Conservation (phyloP, 2,888 invertebrate species). For the Psylliodes chrysocephalus region DNA sequence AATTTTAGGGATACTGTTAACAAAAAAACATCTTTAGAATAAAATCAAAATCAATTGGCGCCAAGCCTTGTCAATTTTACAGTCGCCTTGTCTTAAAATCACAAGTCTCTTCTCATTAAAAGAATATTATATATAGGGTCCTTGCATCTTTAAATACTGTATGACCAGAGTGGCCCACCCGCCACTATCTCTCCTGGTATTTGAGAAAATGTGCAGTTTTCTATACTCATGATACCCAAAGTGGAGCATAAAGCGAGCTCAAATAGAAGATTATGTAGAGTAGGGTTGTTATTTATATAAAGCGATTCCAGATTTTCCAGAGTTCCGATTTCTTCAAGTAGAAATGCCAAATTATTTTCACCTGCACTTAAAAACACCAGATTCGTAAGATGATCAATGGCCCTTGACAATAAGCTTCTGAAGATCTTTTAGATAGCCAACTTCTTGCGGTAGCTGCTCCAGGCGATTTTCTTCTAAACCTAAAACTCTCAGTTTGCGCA, state of each 20-base stretch:
- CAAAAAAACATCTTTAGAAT: conserved; percentile 1
- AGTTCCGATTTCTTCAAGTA: conserved; percentile 98
- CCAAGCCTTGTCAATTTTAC: conserved; percentile 10
- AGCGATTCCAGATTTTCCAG: conserved; percentile 95
- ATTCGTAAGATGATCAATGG: conserved; percentile 94
- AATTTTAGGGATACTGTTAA: no score
- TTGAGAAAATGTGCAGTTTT: conserved; percentile 97
- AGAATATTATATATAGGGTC: conserved; percentile 71
- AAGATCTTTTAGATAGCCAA: conserved; percentile 93
- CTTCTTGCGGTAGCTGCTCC: conserved; percentile 95
- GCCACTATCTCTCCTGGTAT: conserved; percentile 97
- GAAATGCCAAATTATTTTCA: conserved; percentile 93
- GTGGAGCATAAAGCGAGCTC: conserved; percentile 97
- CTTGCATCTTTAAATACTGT: conserved; percentile 93
- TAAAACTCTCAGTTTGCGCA: conserved; percentile 91
- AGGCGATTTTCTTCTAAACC: conserved; percentile 99
- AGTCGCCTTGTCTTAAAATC: conserved; percentile 30
- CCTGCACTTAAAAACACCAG: conserved; percentile 92
- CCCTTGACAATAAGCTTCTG: conserved; percentile 94
- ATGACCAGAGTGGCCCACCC: conserved; percentile 98
- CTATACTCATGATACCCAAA: conserved; percentile 99
- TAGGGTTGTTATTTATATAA: conserved; percentile 98
- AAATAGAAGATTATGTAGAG: conserved; percentile 95
- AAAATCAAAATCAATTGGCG: not conserved
- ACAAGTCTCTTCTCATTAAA: conserved; percentile 28